phyloP scores from a whole-genome alignment of 2,888 invertebrate species.

The Epinotia nisella region DNA sequence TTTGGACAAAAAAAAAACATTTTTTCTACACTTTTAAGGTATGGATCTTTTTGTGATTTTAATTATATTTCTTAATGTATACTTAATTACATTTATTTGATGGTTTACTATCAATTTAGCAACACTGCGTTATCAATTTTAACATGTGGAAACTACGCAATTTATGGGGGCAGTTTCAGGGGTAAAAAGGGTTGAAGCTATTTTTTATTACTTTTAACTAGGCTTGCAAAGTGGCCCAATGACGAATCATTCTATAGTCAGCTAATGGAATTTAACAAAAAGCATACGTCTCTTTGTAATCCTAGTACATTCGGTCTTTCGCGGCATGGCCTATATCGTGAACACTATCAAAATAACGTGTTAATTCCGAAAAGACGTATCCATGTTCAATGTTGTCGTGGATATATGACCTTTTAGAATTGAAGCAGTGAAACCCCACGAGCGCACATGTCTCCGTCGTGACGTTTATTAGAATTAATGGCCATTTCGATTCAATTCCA shows the following conservation, averaged over 20 bases:
- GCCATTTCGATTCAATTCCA: constrained; percentile 20
- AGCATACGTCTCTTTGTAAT: background rate
- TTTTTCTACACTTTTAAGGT: no score
- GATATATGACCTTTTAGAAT: background rate
- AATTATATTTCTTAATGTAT: no score
- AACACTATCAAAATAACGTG: constrained; percentile 19
- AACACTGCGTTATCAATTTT: no score
- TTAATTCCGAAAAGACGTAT: background rate
- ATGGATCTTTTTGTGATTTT: no score
- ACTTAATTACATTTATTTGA: no score
- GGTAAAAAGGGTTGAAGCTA: no score
- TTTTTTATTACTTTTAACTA: background rate
- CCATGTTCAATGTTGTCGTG: background rate
- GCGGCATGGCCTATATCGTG: constrained; percentile 8
- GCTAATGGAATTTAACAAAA: background rate
- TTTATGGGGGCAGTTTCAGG: no score
- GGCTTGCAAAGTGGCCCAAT: constrained; percentile 12
- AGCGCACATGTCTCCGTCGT: constrained; percentile 25
- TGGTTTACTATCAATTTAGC: no score
- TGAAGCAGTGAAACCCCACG: constrained; percentile 4
- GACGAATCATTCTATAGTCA: constrained; percentile 5
- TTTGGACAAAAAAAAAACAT: no score
- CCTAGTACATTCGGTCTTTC: constrained; percentile 1
- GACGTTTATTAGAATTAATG: constrained; percentile 36
- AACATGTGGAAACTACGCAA: no score